Evolutionary conservation across 2,888 invertebrate species (phyloP).

Genomic region (Esperia sulphurella): DNA sequence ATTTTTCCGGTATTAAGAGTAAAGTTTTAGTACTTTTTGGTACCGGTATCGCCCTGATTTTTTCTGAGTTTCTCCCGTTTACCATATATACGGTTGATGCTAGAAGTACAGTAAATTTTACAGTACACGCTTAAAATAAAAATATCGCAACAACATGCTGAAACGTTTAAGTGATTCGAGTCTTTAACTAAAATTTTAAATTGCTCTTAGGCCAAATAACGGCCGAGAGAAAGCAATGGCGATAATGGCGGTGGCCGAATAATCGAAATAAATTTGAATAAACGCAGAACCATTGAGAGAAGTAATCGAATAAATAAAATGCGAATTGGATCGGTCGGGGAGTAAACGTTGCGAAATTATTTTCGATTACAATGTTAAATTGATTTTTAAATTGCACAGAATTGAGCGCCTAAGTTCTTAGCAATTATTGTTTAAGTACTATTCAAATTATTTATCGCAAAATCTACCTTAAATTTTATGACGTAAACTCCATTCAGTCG

Average conservation of each 20-base stretch:
- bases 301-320: not conserved
- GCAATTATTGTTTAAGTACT: too few relatives aligned
- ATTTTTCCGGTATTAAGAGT: too few relatives aligned
- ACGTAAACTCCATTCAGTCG: too few relatives aligned
- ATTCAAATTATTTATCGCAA: too few relatives aligned
- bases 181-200: not conserved
- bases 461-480: too few relatives aligned
- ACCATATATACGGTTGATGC: too few relatives aligned
- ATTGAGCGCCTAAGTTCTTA: too few relatives aligned
- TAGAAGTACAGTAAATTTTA: too few relatives aligned
- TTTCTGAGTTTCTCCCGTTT: too few relatives aligned
- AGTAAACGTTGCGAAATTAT: not conserved
- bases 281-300: not conserved
- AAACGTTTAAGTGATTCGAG: not conserved
- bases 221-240: not conserved
- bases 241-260: not conserved
- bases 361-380: not conserved
- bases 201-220: not conserved
- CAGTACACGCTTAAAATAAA: too few relatives aligned
- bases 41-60: too few relatives aligned
- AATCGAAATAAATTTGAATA: conserved; percentile 3
- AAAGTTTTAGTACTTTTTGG: too few relatives aligned
- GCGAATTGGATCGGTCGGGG: not conserved
- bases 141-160: not conserved
- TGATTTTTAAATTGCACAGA: not conserved